Evolutionary conservation across 2,888 invertebrate genomes (phyloP).

Genomic region (Lomographa bimaculata): DNA sequence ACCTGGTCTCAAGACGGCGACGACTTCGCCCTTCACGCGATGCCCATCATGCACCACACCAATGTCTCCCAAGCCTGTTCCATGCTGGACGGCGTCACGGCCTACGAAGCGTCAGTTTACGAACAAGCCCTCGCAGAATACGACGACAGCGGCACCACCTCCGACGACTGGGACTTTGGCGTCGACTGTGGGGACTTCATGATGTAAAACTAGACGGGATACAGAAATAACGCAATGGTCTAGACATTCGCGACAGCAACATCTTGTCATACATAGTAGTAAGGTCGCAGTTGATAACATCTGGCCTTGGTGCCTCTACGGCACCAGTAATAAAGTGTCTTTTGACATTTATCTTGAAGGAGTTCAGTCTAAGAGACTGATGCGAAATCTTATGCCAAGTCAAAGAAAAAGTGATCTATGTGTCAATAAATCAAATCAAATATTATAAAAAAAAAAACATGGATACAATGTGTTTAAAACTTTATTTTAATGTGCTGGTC

Average conservation of each 20-base stretch:
- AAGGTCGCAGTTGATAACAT: neutral
- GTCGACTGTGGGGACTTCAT: constrained; percentile 89
- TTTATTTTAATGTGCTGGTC: constrained; percentile 19
- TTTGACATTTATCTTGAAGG: neutral
- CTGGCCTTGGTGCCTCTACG: neutral
- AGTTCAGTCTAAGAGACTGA: neutral
- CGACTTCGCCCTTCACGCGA: constrained; percentile 86
- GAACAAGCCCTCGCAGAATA: constrained; percentile 85
- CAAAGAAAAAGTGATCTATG: neutral
- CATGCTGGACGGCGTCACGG: constrained; percentile 81
- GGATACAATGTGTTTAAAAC: constrained; percentile 55
- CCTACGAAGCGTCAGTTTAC: constrained; percentile 83
- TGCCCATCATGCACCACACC: constrained; percentile 86
- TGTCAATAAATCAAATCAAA: too few species aligned
- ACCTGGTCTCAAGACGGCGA: constrained; percentile 87
- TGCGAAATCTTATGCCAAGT: neutral
- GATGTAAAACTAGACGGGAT: constrained; percentile 72
- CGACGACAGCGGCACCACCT: constrained; percentile 76
- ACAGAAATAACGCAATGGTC: too few species aligned
- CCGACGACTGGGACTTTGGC: constrained; percentile 87
- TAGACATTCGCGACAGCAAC: too few species aligned
- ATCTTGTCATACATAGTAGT: neutral
- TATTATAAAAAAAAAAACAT: neutral
- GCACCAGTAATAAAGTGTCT: constrained; percentile 19
- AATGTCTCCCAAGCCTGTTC: constrained; percentile 85